Evolutionary conservation across 2,888 invertebrate species (phyloP), one percentile per base, ranked within the genome.

Genomic region (Ennomos fuscantarius): DNA sequence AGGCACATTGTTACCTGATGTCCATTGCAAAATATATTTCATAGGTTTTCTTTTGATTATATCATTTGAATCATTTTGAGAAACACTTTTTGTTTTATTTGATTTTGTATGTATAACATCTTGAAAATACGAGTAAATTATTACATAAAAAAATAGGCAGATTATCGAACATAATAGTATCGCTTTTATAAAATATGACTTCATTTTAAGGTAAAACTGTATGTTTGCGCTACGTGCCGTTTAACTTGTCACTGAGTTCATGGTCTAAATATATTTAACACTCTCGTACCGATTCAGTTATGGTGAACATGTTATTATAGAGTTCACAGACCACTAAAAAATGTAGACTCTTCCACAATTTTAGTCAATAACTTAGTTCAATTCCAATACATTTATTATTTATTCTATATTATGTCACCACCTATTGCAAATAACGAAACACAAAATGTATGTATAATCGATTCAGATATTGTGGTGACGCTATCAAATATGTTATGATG

Each of bases 11-110:
- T 62, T 50, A 5, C 72, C 59, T 1, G 74, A 69, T 2, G 83
- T 85, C 87, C 86, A 87, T 52, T 75, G 78, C 31, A 87, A 66
- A 56, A 87, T 85, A 57, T 86, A 81, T 68, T 85, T 84, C 10
- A 81, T 50, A n/a, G 10, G 12, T 33, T 8, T 43, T 31, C 13
- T 11, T 1, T 42, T n/a, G 9, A 8, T n/a, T 35, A 2, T n/a
- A 15, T 8, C 5, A 31, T 32, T 8, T 39, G 9, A n/a, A 40
- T 11, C 32, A 15, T 12, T 12, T 12, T 8, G 24, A 24, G 6
- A 5, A 24, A 13, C 0, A 43, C 12, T 44, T 47, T 36, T 37
- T 11, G 42, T 34, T 11, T 13, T 40, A 10, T 55, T 31, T 8
- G 9, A n/a, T 62, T 55, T 52, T 8, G 39, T 48, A 37, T 24